These are phyloP conservation scores for Spinus olivaceus DNA, from an alignment of 2,797 vertebrate species.

Conservation along the genomic window DNA sequence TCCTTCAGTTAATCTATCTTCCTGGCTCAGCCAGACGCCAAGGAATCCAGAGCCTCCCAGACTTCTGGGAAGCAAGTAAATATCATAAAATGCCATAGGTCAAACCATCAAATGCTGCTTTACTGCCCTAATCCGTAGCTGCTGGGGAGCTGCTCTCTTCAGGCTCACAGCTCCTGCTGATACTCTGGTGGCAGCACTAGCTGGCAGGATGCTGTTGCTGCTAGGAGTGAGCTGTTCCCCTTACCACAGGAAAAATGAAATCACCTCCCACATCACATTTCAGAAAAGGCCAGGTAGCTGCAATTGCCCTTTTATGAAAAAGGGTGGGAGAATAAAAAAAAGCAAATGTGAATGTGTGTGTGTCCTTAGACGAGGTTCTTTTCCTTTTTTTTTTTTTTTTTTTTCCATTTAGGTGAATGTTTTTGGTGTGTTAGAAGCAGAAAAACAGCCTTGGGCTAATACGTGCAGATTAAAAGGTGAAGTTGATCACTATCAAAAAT, in stretches of 20 bases:
- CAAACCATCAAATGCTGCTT: background rate
- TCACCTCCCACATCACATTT: background rate
- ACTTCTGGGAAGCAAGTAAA: constrained; percentile 28
- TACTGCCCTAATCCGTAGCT: background rate
- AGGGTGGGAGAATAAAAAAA: background rate
- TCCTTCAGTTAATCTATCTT: constrained; percentile 20
- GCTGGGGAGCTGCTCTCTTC: background rate
- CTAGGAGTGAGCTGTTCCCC: background rate
- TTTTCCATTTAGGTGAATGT: background rate
- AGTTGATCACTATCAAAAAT: background rate
- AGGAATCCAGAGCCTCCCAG: constrained; percentile 42
- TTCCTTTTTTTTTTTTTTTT: background rate
- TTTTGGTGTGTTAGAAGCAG: background rate
- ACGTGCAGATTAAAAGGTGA: background rate
- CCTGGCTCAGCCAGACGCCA: background rate
- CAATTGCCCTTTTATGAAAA: background rate
- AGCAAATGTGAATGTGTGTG: background rate
- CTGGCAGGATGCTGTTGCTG: background rate
- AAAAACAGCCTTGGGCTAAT: background rate
- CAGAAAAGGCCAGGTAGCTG: constrained; percentile 9
- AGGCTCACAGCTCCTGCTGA: background rate
- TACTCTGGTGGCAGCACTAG: background rate
- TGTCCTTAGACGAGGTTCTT: rapidly evolving
- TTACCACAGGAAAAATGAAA: background rate
- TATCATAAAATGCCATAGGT: background rate